A percentile compares a stretch with the other conserved stretches of the same genome.
Evolutionary conservation across 2,888 invertebrate genomes (phyloP).

Genomic region (Plebejus melissa): DNA sequence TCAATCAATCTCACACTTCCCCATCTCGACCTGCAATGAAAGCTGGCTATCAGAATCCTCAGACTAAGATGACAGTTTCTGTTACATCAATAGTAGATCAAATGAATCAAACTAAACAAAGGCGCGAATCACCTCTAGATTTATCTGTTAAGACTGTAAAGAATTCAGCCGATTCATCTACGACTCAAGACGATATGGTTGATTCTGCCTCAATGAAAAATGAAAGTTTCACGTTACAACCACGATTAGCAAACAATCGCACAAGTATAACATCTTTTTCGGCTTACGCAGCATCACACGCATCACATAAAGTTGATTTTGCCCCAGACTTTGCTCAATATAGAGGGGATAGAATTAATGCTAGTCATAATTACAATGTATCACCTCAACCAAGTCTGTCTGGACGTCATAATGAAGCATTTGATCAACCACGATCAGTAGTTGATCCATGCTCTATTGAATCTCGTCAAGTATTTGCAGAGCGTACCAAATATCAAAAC

Average conservation of each 20-base stretch:
- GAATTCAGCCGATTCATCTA: constrained; percentile 93
- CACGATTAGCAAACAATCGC: constrained; percentile 53
- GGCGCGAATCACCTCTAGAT: constrained; percentile 90
- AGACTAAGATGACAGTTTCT: constrained; percentile 70
- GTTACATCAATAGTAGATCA: constrained; percentile 71
- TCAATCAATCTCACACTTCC: constrained; percentile 59
- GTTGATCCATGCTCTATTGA: constrained; percentile 57
- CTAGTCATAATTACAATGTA: constrained; percentile 47
- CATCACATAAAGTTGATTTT: constrained; percentile 88
- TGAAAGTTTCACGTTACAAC: constrained; percentile 54
- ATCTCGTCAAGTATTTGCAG: constrained; percentile 59
- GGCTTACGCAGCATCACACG: constrained; percentile 73
- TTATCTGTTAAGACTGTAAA: constrained; percentile 93
- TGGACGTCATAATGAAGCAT: constrained; percentile 59
- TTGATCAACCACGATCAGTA: constrained; percentile 52
- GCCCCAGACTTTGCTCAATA: constrained; percentile 84
- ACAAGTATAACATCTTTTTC: constrained; percentile 44
- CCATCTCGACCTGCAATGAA: constrained; percentile 59
- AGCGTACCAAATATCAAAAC: constrained; percentile 55
- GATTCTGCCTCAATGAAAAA: constrained; percentile 67
- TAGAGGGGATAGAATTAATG: constrained; percentile 51
- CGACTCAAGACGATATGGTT: constrained; percentile 82
- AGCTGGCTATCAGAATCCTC: constrained; percentile 63
- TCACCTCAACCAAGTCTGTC: constrained; percentile 49
- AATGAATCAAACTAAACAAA: constrained; percentile 74